Evolutionary conservation across 2,113 vertebrate species (phyloP).

Genomic region (Myrmophylax atrothorax): DNA sequence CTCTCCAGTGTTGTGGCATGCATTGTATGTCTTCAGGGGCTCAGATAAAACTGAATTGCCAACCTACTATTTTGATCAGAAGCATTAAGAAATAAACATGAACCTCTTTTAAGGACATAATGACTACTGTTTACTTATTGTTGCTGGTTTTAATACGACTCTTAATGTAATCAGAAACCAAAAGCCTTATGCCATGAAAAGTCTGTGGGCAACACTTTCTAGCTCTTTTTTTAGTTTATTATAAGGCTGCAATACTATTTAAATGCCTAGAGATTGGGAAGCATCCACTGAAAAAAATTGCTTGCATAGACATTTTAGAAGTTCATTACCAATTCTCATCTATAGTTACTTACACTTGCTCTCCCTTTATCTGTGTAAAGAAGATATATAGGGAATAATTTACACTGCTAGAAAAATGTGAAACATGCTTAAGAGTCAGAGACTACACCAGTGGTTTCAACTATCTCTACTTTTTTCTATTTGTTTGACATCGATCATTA

Average conservation of each 20-base stretch:
- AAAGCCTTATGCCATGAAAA: not conserved
- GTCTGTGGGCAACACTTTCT: not conserved
- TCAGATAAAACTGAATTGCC: not conserved
- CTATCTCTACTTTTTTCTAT: not conserved
- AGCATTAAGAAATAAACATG: not conserved
- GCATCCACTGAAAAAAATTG: not conserved
- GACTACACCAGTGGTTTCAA: not conserved
- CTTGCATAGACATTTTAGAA: not conserved
- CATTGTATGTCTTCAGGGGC: not conserved
- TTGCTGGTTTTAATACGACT: not conserved
- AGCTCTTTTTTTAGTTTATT: not conserved
- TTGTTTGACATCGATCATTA: not conserved
- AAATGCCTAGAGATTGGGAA: not conserved
- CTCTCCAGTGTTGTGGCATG: not conserved
- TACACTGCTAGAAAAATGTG: not conserved
- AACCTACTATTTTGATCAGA: not conserved
- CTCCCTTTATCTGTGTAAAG: not conserved
- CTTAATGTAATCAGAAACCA: not conserved
- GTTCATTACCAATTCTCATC: not conserved
- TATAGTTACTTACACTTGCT: not conserved
- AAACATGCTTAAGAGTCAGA: not conserved
- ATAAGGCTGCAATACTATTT: not conserved
- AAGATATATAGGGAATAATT: not conserved
- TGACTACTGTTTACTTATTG: not conserved
- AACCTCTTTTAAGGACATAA: not conserved